Percentiles rank a stretch among this genome's conserved stretches.
Conservation (phyloP, 2,113 vertebrate genomes). For the Leptocoma aspasia region DNA sequence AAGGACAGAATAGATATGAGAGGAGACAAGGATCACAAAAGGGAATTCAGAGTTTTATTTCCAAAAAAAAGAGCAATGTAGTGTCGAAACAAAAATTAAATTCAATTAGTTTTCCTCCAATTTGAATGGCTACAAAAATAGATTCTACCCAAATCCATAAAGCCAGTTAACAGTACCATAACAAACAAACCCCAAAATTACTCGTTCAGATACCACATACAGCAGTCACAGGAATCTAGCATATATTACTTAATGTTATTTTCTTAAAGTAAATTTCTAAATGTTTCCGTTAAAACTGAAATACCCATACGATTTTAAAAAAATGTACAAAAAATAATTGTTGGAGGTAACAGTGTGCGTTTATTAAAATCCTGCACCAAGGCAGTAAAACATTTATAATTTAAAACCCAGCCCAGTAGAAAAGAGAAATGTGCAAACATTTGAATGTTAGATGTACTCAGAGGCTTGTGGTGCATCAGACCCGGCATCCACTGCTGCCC, state of each 20-base stretch:
- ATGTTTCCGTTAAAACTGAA: conserved; percentile 70
- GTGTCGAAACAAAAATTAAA: conserved; percentile 35
- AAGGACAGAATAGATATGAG: neutral
- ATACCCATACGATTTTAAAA: conserved; percentile 70
- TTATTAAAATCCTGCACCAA: conserved; percentile 75
- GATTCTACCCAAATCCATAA: conserved; percentile 40
- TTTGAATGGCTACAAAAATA: conserved; percentile 46
- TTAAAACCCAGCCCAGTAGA: conserved; percentile 80
- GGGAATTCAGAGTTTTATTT: conserved; percentile 55
- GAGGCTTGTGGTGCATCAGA: conserved; percentile 47
- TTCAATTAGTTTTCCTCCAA: conserved; percentile 47
- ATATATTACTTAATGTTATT: conserved; percentile 70
- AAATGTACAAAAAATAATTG: conserved; percentile 67
- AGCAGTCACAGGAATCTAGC: conserved; percentile 80
- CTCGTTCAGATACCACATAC: conserved; percentile 64
- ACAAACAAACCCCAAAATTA: neutral
- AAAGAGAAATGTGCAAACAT: conserved; percentile 78
- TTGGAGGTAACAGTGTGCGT: conserved; percentile 81
- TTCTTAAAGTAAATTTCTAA: conserved; percentile 78
- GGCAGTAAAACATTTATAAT: conserved; percentile 70
- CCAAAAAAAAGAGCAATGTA: neutral
- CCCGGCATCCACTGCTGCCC: conserved; percentile 35
- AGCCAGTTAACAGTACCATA: conserved; percentile 31
- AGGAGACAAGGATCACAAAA: conserved; percentile 38
- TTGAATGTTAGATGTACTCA: conserved; percentile 47